Evolutionary conservation across 2,888 invertebrate species (phyloP).

Genomic region (Agrotis segetum): DNA sequence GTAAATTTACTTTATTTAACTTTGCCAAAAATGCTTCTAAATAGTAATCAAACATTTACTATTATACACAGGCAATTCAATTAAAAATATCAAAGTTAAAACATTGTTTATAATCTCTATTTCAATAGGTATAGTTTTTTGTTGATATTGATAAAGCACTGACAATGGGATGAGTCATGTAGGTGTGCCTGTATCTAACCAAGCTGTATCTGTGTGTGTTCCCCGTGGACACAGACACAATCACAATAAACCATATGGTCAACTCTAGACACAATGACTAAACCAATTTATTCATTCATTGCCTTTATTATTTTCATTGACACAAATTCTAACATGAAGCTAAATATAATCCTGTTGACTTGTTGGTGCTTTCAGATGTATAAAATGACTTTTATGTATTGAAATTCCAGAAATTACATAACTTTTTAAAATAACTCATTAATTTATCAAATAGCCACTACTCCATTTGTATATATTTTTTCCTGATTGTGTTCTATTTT

Average conservation of each 20-base stretch:
- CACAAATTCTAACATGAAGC: slow-evolving; percentile 59
- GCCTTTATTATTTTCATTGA: slow-evolving; percentile 61
- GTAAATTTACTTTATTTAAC: not conserved
- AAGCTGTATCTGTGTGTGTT: slow-evolving; percentile 63
- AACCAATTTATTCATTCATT: slow-evolving; percentile 66
- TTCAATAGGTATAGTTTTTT: slow-evolving; percentile 30
- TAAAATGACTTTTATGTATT: not conserved
- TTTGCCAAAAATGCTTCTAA: not conserved
- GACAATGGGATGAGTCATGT: slow-evolving; percentile 84
- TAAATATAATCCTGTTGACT: slow-evolving; percentile 32
- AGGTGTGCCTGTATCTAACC: slow-evolving; percentile 81
- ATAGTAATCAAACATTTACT: not conserved
- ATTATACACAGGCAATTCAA: not conserved
- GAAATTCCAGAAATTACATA: not conserved
- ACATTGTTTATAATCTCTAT: slow-evolving; percentile 30
- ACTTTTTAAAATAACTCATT: not conserved
- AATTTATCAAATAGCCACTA: not conserved
- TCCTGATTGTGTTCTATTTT: slow-evolving; percentile 3
- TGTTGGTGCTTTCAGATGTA: slow-evolving; percentile 4
- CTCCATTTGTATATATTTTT: not conserved
- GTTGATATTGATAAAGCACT: slow-evolving; percentile 68
- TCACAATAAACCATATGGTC: slow-evolving; percentile 63
- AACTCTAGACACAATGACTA: slow-evolving; percentile 62
- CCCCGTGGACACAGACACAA: slow-evolving; percentile 64
- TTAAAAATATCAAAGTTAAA: not conserved